Evolutionary conservation across 2,113 vertebrate genomes (phyloP).

Genomic region (Eubucco bourcierii): DNA sequence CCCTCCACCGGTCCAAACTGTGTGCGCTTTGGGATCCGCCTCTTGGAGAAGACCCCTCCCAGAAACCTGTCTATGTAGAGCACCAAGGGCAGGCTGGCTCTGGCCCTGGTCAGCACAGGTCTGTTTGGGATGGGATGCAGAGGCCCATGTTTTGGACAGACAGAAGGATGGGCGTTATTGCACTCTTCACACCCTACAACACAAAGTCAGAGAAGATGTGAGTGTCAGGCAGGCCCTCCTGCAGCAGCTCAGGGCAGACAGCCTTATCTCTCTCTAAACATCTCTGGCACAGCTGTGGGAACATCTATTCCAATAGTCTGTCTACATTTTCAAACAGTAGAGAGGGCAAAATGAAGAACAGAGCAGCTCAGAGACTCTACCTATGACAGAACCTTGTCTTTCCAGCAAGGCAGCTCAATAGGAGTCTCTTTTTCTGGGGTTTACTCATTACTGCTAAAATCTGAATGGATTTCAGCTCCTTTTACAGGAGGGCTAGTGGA

Average conservation of each 20-base stretch:
- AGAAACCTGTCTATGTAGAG: constrained; percentile 94
- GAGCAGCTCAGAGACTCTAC: neutral
- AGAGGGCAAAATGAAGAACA: neutral
- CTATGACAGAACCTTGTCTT: neutral
- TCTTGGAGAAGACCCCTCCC: constrained; percentile 93
- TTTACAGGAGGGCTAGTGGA: neutral
- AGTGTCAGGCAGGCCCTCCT: neutral
- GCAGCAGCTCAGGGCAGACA: neutral
- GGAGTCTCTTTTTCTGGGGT: neutral
- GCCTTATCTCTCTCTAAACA: neutral
- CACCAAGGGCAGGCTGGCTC: constrained; percentile 92
- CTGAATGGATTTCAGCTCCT: neutral
- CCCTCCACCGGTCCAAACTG: constrained; percentile 97
- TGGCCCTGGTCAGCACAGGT: constrained; percentile 89
- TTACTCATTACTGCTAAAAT: neutral
- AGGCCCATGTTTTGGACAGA: constrained; percentile 89
- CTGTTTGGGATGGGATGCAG: constrained; percentile 93
- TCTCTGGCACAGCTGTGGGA: neutral
- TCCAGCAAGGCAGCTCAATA: neutral
- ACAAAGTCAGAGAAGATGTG: neutral
- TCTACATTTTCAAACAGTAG: neutral
- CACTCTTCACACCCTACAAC: constrained; percentile 96
- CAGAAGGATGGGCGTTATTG: constrained; percentile 85
- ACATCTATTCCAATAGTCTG: neutral
- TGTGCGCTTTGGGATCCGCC: constrained; percentile 93